Evolutionary conservation across 2,888 invertebrate species (phyloP), one percentile per base, ranked within the genome.

Genomic region (Loripinus fragilis): DNA sequence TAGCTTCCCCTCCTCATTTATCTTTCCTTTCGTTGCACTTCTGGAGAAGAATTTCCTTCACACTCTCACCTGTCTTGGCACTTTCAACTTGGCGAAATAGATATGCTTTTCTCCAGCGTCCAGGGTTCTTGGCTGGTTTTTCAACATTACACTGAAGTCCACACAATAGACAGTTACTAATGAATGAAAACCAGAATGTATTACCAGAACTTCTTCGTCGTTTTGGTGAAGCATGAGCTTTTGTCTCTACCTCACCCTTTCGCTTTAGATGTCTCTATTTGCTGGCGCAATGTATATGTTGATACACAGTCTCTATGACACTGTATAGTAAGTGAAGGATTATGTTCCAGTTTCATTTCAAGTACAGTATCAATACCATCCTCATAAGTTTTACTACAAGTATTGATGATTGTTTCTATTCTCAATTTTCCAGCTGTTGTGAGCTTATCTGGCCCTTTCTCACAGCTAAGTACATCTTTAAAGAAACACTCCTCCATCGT

Each of bases 71-170:
- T 3, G 17, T 64, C n/a, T 52, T 30, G 5, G 60, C 38, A 28
- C 71, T 17, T 66, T 65, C 52, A 10, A 50, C 55, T n/a, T 50
- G 50, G 8, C 50, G 8, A 50, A 50, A 50, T n/a, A 50, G 50
- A 28, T n/a, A n/a, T n/a, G 72, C 64, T 28, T 41, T 42, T 60
- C 72, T 30, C 74, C 71, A 72, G 25, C 75, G 30, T 45, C 64
- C 55, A 8, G 75, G 75, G 50, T 81, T 60, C 48, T 73, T 73
- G n/a, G 25, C 55, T 30, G 72, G 64, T 2, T 0, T 28, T 28
- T 64, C n/a, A n/a, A n/a, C n/a, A n/a, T n/a, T n/a, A n/a, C 80
- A 80, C 8, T 0, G 33, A 7, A 64, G 52, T 20, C 80, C 76
- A 67, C 71, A 76, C 30, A 70, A 76, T 28, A 80, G 3, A 52